Conservation (phyloP, 2,888 invertebrate genomes). For the Ichneumon xanthorius region DNA sequence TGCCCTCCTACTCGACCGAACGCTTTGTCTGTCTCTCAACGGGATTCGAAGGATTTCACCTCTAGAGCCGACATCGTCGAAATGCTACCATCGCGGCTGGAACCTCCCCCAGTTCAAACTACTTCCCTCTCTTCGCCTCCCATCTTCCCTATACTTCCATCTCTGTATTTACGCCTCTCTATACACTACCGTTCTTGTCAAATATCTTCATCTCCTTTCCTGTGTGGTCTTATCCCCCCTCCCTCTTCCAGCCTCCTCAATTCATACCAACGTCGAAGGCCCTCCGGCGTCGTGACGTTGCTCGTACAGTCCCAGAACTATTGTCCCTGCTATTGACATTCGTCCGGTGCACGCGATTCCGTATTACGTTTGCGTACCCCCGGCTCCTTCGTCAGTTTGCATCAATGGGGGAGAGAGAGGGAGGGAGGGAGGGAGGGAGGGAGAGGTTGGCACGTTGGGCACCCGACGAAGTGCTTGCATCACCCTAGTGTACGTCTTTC, state of each 20-base stretch:
- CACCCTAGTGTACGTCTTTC: constrained; percentile 33
- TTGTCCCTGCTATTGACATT: constrained; percentile 64
- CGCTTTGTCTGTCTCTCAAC: constrained; percentile 47
- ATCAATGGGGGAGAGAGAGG: constrained; percentile 39
- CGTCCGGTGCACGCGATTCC: constrained; percentile 52
- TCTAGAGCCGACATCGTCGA: constrained; percentile 16
- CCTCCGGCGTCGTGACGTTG: constrained; percentile 16
- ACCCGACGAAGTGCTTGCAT: constrained; percentile 42
- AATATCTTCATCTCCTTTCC: constrained; percentile 10
- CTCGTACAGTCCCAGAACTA: constrained; percentile 27
- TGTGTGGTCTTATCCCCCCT: neutral
- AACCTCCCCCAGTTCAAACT: constrained; percentile 15
- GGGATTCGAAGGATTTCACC: constrained; percentile 41
- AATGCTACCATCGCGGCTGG: constrained; percentile 4
- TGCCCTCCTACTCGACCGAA: constrained; percentile 30
- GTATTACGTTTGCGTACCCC: constrained; percentile 61
- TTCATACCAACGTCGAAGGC: constrained; percentile 29
- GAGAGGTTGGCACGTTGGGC: constrained; percentile 19
- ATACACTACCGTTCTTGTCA: neutral
- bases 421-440: neutral
- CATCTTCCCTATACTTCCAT: constrained; percentile 3
- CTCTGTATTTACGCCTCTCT: neutral
- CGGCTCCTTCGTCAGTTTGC: constrained; percentile 51
- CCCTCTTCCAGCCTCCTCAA: neutral
- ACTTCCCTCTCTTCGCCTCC: neutral